Conservation (phyloP, 2,113 vertebrate genomes). For the Ondatra zibethicus region DNA sequence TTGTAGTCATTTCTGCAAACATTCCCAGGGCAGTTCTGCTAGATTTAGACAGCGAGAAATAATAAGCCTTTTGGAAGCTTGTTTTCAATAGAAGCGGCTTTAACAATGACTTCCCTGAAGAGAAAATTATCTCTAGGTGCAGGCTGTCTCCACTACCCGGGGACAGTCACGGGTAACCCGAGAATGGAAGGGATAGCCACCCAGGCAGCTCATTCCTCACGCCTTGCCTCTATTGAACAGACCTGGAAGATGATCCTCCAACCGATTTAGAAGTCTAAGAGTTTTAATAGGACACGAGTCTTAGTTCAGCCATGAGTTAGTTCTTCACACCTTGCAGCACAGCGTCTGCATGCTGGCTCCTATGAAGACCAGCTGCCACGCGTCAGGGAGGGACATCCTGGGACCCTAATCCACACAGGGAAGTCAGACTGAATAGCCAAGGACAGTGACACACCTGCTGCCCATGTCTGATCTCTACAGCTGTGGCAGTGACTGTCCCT, state of each 20-base stretch:
- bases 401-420: background rate
- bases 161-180: accelerated
- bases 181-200: too few relatives aligned
- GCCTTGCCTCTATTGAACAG: background rate
- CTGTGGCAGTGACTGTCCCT: too few relatives aligned
- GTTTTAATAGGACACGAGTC: background rate
- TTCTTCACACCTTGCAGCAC: too few relatives aligned
- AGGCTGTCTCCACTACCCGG: background rate
- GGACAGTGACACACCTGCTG: background rate
- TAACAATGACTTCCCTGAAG: background rate
- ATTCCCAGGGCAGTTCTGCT: background rate
- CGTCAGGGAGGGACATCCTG: accelerated
- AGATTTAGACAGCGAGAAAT: background rate
- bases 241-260: background rate
- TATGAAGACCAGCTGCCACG: background rate
- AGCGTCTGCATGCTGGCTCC: background rate
- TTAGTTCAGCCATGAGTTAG: background rate
- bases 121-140: background rate
- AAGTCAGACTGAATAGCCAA: background rate
- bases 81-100: background rate
- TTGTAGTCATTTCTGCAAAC: background rate
- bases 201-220: too few relatives aligned
- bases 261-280: background rate
- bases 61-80: background rate
- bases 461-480: too few relatives aligned